A percentile compares a stretch with the other conserved stretches of the same genome.
Evolutionary conservation across 2,888 invertebrate species (phyloP).

Genomic region (Eumacrocentrus americanus): DNA sequence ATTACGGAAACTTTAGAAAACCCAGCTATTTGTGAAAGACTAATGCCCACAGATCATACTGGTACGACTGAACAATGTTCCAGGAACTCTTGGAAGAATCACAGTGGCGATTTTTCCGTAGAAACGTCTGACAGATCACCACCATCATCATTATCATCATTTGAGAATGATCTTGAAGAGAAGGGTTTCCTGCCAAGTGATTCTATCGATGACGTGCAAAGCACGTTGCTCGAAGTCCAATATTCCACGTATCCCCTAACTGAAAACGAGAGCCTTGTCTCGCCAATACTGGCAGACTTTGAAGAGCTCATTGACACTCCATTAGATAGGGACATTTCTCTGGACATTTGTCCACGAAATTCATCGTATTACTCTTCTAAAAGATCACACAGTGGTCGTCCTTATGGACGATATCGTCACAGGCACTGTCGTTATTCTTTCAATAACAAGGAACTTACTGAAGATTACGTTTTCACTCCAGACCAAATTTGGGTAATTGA

Average conservation of each 20-base stretch:
- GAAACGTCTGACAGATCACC: background rate
- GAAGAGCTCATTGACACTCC: conserved; percentile 3
- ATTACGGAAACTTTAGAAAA: background rate
- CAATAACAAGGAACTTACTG: conserved; percentile 17
- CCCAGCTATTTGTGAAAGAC: background rate
- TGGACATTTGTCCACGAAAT: background rate
- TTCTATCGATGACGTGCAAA: conserved; percentile 9
- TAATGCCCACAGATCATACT: background rate
- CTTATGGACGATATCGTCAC: conserved; percentile 25
- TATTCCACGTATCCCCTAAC: conserved; percentile 14
- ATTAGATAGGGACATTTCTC: background rate
- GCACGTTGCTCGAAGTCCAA: conserved; percentile 12
- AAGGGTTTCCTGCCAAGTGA: conserved; percentile 21
- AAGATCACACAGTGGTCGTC: conserved; percentile 27
- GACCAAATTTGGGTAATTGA: conserved; percentile 38
- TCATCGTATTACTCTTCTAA: conserved; percentile 33
- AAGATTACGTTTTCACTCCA: conserved; percentile 26
- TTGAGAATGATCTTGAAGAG: no score
- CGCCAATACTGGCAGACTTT: conserved; percentile 18
- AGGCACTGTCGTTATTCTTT: conserved; percentile 32
- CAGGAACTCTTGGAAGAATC: background rate
- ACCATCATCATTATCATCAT: background rate
- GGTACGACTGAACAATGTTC: background rate
- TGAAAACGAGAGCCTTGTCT: conserved; percentile 13
- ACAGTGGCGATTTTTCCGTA: background rate